These are phyloP conservation scores for Cerastoderma edule DNA, from an alignment of 2,888 invertebrate species.

Conservation along the genomic window DNA sequence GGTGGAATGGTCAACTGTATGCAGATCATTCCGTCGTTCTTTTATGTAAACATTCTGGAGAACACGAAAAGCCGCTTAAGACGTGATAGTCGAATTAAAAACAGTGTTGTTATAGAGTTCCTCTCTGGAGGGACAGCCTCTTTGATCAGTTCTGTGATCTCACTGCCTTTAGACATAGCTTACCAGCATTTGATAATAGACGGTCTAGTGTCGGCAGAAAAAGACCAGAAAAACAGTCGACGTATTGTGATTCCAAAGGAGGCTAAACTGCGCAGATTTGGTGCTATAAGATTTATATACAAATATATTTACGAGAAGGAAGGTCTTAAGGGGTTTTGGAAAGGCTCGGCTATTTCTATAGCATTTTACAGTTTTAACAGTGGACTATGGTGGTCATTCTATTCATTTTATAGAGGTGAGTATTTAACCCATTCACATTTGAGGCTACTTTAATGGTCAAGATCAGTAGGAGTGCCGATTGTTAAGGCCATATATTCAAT, in stretches of 20 bases:
- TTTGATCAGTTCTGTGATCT: constrained; percentile 95
- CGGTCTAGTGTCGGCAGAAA: constrained; percentile 82
- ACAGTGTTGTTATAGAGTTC: constrained; percentile 87
- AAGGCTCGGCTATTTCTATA: constrained; percentile 96
- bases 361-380: constrained; percentile 98
- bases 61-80: constrained; percentile 92
- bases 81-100: constrained; percentile 85
- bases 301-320: constrained; percentile 91
- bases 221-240: constrained; percentile 49
- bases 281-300: constrained; percentile 86
- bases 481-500: too few species aligned
- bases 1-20: constrained; percentile 98
- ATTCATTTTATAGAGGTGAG: constrained; percentile 95
- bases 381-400: constrained; percentile 99
- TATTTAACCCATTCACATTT: too few species aligned
- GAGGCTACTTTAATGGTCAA: too few species aligned
- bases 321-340: constrained; percentile 94
- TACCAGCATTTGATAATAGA: constrained; percentile 97
- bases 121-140: constrained; percentile 95
- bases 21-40: constrained; percentile 85
- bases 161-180: constrained; percentile 98
- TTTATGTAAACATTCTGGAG: constrained; percentile 96
- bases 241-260: constrained; percentile 60
- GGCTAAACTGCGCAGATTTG: constrained; percentile 62
- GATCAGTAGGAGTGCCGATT: too few species aligned